Evolutionary conservation across 2,888 invertebrate species (phyloP).

Genomic region (Girardia tigrina): DNA sequence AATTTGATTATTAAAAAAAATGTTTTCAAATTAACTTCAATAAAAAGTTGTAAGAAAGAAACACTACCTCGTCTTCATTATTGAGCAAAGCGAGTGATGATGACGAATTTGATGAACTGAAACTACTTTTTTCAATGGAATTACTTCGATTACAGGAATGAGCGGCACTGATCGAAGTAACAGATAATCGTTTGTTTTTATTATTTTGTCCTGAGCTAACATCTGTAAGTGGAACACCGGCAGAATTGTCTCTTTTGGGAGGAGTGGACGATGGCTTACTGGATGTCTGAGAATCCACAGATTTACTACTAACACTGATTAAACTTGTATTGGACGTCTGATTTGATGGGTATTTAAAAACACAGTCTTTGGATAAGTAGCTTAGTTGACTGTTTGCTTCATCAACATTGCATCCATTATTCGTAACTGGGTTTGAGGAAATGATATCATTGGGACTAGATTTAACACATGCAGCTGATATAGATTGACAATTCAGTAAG

Average conservation of each 20-base stretch:
- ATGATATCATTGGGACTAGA: neutral
- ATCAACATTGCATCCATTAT: conserved; percentile 17
- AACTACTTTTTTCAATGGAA: conserved; percentile 16
- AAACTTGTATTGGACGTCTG: conserved; percentile 20
- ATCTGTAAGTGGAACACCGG: conserved; percentile 23
- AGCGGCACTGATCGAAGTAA: conserved; percentile 15
- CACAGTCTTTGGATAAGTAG: conserved; percentile 6
- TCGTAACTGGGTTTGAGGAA: neutral
- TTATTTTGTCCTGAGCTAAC: conserved; percentile 11
- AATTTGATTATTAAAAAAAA: too few relatives aligned
- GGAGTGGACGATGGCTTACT: conserved; percentile 6
- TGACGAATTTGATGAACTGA: conserved; percentile 19
- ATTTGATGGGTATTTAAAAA: conserved; percentile 8
- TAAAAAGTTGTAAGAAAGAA: too few relatives aligned
- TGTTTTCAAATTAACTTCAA: too few relatives aligned
- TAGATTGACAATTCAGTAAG: neutral
- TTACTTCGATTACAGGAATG: conserved; percentile 8
- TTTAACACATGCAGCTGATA: neutral
- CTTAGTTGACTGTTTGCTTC: neutral
- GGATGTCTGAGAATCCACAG: conserved; percentile 11
- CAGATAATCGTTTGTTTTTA: conserved; percentile 15
- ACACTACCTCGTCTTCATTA: conserved; percentile 23
- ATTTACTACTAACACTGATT: neutral
- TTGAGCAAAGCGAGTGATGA: conserved; percentile 12
- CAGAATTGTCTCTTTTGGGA: neutral